Evolutionary conservation across 2,888 invertebrate genomes (phyloP), one percentile per base, ranked within the genome.

Genomic region (Mythimna lalbum): DNA sequence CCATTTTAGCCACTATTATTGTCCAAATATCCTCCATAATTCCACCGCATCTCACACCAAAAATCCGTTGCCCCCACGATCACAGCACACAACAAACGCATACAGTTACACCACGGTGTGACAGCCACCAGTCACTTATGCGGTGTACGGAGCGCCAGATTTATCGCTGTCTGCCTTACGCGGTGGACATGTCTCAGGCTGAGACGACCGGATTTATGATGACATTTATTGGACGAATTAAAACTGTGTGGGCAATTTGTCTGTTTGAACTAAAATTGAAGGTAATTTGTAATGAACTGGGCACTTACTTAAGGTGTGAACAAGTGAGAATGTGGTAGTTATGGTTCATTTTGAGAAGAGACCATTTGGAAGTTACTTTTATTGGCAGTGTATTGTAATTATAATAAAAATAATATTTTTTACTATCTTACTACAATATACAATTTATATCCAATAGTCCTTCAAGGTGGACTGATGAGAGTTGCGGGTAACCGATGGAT

Each of bases 151-250:
- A 88, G 84, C 90, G 82, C 86, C 78, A 91, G 92, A 94, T 94
- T 94, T 94, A 94, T 93, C 74, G 90, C 82, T 88, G 90, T 89
- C 90, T 90, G 87, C 88, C 89, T 88, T 90, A 90, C 87, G 84
- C 86, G 88, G 84, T 85, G 86, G 88, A 88, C 90, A 87, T 88
- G 87, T 88, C 90, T 88, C 87, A 86, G 84, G 68, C 83, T 88
- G 87, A 89, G 88, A 90, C 89, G 87, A 83, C 66, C 82, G 83
- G 89, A 92, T 92, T 91, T 92, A 92, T 91, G 85, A 87, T 86
- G 90, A 91, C 91, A 87, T 89, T 88, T 90, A 91, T 91, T 89
- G 87, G 85, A 80, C 76, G 86, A 90, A 88, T 90, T 89, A 88
- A 89, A 89, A 89, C 84, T 86, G 76, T 82, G 75, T 71, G 36